Base-by-base conservation (phyloP, 2,797 vertebrate species). In the Leuciscus waleckii region DNA sequence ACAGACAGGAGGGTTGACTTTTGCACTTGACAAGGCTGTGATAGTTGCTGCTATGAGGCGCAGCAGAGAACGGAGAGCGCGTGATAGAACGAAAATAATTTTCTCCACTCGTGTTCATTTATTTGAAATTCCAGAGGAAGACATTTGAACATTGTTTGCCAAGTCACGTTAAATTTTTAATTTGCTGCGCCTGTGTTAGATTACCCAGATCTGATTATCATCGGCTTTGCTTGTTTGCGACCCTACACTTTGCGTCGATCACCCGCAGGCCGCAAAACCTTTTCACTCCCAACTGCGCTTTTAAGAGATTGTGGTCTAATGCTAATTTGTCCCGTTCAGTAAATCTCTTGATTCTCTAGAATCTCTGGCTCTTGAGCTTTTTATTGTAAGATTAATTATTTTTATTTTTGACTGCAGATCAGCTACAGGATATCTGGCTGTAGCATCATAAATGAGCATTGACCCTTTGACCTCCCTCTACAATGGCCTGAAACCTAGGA, bases 401-500 rank as follows among this genome's bases (percentile, higher is more conserved):
- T 10, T 56, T 17, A 17, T 3, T 10, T 23, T 29, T 4, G 4
- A 37, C 46, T 79, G 10, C 76, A 96, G 95, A 89, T 95, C 95
- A 88, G 92, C 92, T 0, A 93, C 95, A 0, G 94, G 94, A 70
- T 93, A 88, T 88, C 85, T 95, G 87, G 95, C 94, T 88, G 92
- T 95, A 70, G 92, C 94, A 67, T 95, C 94, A 37, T 95, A 91
- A 81, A 19, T 37, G 51, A 61, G 43, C 10, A 37, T 13, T 21
- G 14, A 51, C 23, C 17, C 23, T 19, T 46, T 73, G 37, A 49
- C 23, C 49, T 26, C 51, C 49, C 35, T 67, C 41, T 23, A 56
- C 37, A 14, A 51, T 77, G 89, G 35, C 63, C 63, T 69, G 35
- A 41, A 78, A 32, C n/a, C 21, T 26, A 6, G 74, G 74, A 35